Evolutionary conservation across 2,888 invertebrate genomes (phyloP), one percentile per base, ranked within the genome.

Genomic region (Cosmopolites sordidus): DNA sequence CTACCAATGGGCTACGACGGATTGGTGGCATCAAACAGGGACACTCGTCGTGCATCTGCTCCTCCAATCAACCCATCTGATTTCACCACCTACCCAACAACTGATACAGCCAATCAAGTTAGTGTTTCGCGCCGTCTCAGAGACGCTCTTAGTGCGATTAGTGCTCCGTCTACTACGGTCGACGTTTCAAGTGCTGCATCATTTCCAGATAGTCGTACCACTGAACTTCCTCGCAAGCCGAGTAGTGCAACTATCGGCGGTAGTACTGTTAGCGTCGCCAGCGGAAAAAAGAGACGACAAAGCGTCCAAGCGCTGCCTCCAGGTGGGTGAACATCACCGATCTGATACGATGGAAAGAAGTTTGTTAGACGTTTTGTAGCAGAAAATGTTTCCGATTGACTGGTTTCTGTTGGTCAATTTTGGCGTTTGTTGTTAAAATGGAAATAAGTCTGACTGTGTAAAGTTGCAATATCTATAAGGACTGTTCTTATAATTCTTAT

Each of bases 1-100:
- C 38, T 64, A 66, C 66, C 73, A 65, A 66, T 72, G 68, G 74
- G 72, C 65, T 70, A 67, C 66, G 72, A 73, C 63, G 71, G 71
- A 65, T 50, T 72, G 70, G 72, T 70, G 66, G 71, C 70, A 64
- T 41, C 59, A 33, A 27, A 65, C 54, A 55, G 66, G 54, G 58
- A 63, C 57, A 51, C 54, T 54, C 46, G 58, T 57, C 58, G 37
- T 37, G 6, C 41, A 16, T 17, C 37, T 43, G 41, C 22, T 41
- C 37, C 48, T 27, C 15, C 43, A 22, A 38, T 14, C 27, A 14
- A 8, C 17, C 43, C 46, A 18, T 16, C 30, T 17, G 27, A 17
- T 43, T 17, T 40, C 29, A 12, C 38, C 38, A 12, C 38, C 5
- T 11, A 6, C 5, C 11, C 38, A 12, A 14, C 38, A 5, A 38